These are phyloP conservation scores for Eidolon helvum DNA, from an alignment of 2,113 vertebrate species.

Conservation along the genomic window DNA sequence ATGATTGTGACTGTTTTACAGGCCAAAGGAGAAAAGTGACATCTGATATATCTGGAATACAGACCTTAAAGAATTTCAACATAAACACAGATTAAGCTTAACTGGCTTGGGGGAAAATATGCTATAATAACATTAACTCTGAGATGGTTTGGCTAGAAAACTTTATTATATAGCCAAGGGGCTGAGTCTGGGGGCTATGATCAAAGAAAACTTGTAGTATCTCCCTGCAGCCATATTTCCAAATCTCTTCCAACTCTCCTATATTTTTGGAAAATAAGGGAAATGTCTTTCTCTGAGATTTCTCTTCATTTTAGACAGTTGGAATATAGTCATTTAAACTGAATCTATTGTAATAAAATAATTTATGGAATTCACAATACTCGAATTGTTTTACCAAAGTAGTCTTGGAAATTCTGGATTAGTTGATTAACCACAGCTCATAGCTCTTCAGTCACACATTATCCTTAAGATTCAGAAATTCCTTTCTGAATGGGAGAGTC, in stretches of 20 bases:
- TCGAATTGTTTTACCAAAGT: neutral
- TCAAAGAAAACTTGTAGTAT: neutral
- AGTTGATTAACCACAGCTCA: neutral
- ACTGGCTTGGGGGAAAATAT: neutral
- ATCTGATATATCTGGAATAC: neutral
- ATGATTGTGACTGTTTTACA: constrained; percentile 13
- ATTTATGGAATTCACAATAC: neutral
- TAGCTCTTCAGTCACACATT: neutral
- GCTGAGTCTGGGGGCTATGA: neutral
- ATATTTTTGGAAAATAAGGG: neutral
- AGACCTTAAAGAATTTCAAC: neutral
- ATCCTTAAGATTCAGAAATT: constrained; percentile 43
- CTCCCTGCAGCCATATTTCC: neutral
- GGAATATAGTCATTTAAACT: neutral
- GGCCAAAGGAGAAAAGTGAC: neutral
- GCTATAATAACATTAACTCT: neutral
- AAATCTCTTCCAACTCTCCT: neutral
- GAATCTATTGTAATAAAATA: neutral
- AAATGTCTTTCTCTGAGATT: constrained; percentile 25
- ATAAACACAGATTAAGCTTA: neutral
- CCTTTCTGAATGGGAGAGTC: neutral
- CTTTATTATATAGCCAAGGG: neutral
- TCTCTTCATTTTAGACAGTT: neutral
- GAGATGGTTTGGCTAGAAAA: neutral
- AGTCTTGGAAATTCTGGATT: constrained; percentile 20